phyloP scores from a whole-genome alignment of 2,888 invertebrate species.

The Luperina nickerlii region DNA sequence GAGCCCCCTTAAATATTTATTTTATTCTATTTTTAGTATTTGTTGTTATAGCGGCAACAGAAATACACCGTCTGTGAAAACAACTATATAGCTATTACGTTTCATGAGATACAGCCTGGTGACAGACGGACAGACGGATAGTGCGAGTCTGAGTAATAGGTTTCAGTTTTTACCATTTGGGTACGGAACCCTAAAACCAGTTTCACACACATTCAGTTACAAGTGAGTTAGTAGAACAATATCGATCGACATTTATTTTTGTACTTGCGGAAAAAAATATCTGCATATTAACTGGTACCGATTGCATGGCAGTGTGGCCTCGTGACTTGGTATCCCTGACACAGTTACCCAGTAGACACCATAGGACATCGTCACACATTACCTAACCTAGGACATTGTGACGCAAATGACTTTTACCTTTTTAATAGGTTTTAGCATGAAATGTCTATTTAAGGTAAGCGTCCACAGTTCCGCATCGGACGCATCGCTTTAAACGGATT shows the following conservation, averaged over 20 bases:
- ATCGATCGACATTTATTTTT: constrained; percentile 60
- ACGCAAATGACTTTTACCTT: constrained; percentile 55
- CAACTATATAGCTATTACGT: no score
- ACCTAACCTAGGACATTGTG: constrained; percentile 60
- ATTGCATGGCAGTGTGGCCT: constrained; percentile 63
- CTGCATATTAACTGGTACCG: constrained; percentile 54
- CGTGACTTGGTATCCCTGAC: constrained; percentile 60
- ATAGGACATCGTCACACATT: constrained; percentile 64
- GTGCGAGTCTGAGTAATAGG: no score
- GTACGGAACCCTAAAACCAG: no score
- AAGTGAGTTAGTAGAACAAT: constrained; percentile 44
- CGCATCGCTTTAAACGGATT: no score
- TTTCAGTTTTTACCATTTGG: no score
- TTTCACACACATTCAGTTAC: constrained; percentile 2
- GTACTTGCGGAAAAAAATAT: constrained; percentile 50
- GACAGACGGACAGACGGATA: no score
- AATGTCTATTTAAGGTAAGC: constrained; percentile 12
- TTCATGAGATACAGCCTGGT: no score
- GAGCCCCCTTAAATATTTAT: no score
- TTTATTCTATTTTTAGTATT: no score
- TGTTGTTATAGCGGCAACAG: no score
- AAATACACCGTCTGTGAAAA: no score
- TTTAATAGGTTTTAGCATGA: constrained; percentile 41
- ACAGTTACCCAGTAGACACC: constrained; percentile 52
- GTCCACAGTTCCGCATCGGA: no score